These are phyloP conservation scores for Gasterosteus aculeatus DNA, from an alignment of 2,113 vertebrate genomes.

Conservation along the genomic window DNA sequence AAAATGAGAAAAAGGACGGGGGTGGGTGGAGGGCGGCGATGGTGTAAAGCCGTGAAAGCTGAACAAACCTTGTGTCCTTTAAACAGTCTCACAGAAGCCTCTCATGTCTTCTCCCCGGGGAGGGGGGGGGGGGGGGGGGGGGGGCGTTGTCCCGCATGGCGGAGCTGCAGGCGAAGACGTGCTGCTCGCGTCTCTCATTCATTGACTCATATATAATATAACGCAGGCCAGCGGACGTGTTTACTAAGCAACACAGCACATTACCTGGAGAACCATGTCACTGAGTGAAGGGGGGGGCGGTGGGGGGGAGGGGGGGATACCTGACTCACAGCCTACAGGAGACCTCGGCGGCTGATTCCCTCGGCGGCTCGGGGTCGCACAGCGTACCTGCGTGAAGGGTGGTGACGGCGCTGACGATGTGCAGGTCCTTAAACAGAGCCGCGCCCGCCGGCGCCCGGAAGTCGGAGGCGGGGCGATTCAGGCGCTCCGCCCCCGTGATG, in stretches of 20 bases:
- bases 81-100: not conserved
- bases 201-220: not conserved
- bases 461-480: conserved; percentile 86
- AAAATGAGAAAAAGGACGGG: no score
- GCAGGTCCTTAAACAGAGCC: conserved; percentile 89
- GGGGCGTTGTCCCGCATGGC: no score
- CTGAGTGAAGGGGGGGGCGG: no score
- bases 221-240: not conserved
- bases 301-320: no score
- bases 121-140: no score
- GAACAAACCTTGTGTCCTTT: not conserved
- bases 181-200: not conserved
- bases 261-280: no score
- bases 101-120: not conserved
- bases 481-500: conserved; percentile 88
- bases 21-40: no score
- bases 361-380: no score
- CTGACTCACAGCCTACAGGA: no score
- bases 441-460: conserved; percentile 85
- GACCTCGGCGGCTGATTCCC: no score
- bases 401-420: conserved; percentile 89
- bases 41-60: no score
- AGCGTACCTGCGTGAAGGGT: conserved; percentile 75
- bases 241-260: not conserved
- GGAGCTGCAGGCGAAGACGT: no score